Base-by-base conservation (phyloP, 2,113 vertebrate species). In the Tyrannus savana region DNA sequence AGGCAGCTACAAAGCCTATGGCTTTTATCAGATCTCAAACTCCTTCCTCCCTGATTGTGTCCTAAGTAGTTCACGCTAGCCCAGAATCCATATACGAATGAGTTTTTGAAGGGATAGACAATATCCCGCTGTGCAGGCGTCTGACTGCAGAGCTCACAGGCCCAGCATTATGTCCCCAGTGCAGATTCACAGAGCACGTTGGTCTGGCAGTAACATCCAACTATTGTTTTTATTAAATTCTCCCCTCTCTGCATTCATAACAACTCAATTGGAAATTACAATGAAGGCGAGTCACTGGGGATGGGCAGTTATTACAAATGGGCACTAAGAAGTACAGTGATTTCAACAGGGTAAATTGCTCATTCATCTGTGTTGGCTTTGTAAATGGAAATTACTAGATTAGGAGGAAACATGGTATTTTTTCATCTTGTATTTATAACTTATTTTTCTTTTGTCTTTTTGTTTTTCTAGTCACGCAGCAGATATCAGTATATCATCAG, bases 281-380 rank as follows among this genome's bases (percentile, higher is more conserved):
- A 35, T 6, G 52, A 84, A 84, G 63, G 47, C 0, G 0, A 90
- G 52, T 74, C 82, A 7, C 55, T 24, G 24, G 66, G 81, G 63
- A 83, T 0, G 12, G 81, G 42, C 84, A 87, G 62, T 83, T 91
- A 35, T 15, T 66, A 53, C 53, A 89, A 72, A 79, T 25, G 81
- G 84, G 75, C 42, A 21, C 75, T 50, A 63, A 80, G 67, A 96
- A 85, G 50, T 73, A 69, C 14, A 2, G 53, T 58, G 72, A 90
- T 89, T 93, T 74, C 63, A 93, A 74, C 71, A 49, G 39, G 30
- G 59, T 67, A 74, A 91, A 90, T 80, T 87, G 35, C 52, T 92
- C 63, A 80, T 95, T 94, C 84, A 89, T 95, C 67, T 91, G 33
- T 71, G 63, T 39, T 91, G 92, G 76, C 58, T 94, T 86, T 60